Evolutionary conservation across 1,140 invertebrate species (phyloP).

Genomic region (Anadara kagoshimensis): DNA sequence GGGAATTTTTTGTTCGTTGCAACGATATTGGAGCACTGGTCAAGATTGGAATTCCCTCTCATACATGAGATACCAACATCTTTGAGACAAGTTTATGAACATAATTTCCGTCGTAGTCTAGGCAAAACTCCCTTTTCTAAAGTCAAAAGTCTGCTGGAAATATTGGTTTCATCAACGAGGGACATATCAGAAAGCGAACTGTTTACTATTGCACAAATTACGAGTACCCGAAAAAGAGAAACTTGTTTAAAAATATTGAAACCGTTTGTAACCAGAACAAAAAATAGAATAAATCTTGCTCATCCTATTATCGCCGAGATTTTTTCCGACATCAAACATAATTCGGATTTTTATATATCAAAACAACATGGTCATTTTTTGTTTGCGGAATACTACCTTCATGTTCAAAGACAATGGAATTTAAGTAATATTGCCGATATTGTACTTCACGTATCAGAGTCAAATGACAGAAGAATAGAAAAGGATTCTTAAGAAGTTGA

Average conservation of each 20-base stretch:
- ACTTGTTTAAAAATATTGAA: neutral
- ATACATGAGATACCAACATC: too few relatives aligned
- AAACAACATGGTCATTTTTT: neutral
- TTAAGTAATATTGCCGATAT: neutral
- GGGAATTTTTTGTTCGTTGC: too few relatives aligned
- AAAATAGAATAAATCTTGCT: neutral
- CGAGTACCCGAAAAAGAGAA: neutral
- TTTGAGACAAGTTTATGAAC: too few relatives aligned
- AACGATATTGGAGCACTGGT: too few relatives aligned
- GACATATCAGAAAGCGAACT: neutral
- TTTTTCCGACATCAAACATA: neutral
- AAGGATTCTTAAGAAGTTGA: neutral
- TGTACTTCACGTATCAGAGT: neutral
- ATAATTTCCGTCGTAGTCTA: too few relatives aligned
- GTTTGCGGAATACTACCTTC: neutral
- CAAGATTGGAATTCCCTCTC: too few relatives aligned
- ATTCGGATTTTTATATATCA: neutral
- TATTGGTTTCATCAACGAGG: too few relatives aligned
- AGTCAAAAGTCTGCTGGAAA: too few relatives aligned
- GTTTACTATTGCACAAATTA: neutral
- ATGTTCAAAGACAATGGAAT: neutral
- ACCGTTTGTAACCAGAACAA: neutral
- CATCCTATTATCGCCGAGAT: conserved; percentile 1
- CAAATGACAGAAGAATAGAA: too few relatives aligned
- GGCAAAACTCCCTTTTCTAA: too few relatives aligned